Evolutionary conservation across 2,888 invertebrate genomes (phyloP).

Genomic region (Troides aeacus): DNA sequence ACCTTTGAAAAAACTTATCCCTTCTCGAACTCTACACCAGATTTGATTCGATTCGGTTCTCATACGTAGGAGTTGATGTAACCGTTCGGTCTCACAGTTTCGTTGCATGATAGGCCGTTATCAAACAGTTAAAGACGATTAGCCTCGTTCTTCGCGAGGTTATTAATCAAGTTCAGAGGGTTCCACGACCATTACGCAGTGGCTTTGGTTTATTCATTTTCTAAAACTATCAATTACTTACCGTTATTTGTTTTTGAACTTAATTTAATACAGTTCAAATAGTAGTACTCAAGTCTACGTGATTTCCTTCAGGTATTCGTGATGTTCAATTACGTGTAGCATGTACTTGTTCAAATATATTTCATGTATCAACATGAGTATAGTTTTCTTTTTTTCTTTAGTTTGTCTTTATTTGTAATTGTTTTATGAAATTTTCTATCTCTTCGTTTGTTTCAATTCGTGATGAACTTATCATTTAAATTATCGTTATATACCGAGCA

Average conservation of each 20-base stretch:
- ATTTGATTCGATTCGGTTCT: background rate
- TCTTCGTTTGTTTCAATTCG: too few relatives aligned
- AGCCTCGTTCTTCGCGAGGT: constrained; percentile 48
- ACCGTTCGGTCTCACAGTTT: constrained; percentile 35
- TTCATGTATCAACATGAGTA: too few relatives aligned
- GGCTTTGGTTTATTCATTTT: constrained; percentile 42
- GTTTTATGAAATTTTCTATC: too few relatives aligned
- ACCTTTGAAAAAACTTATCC: background rate
- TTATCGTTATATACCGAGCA: too few relatives aligned
- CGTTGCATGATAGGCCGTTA: constrained; percentile 50
- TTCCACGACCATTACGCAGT: constrained; percentile 36
- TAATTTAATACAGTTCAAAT: background rate
- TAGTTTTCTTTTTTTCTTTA: too few relatives aligned
- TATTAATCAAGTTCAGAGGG: constrained; percentile 47
- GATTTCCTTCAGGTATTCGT: background rate
- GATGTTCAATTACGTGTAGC: background rate
- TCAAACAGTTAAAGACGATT: constrained; percentile 49
- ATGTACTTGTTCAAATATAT: background rate
- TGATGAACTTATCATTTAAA: too few relatives aligned
- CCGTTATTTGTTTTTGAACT: constrained; percentile 39
- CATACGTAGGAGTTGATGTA: constrained; percentile 8
- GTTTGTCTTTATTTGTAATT: too few relatives aligned
- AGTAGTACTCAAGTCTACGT: background rate
- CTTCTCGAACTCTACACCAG: background rate
- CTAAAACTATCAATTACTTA: constrained; percentile 44